A percentile compares a stretch with the other conserved stretches of the same genome.
Conservation (phyloP, 1,140 invertebrate species). For the Megathymus violae region DNA sequence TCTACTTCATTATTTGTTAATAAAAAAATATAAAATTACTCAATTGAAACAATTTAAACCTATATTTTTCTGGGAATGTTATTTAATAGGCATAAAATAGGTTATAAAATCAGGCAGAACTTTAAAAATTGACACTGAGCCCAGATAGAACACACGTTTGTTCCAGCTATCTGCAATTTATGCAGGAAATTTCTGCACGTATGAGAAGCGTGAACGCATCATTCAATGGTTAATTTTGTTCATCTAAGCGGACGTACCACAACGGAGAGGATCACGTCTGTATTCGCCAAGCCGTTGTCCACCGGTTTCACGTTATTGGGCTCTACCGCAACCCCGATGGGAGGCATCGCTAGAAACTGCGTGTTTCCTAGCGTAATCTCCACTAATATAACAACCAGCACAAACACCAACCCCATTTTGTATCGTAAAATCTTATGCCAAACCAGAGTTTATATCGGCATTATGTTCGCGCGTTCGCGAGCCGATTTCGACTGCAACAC, state of each 20-base stretch:
- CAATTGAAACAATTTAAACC: too few relatives aligned
- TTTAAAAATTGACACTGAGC: too few relatives aligned
- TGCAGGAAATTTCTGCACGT: constrained; percentile 40
- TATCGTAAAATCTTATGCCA: constrained; percentile 30
- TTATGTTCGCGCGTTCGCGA: constrained; percentile 67
- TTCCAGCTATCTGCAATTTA: constrained; percentile 34
- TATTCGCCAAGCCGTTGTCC: constrained; percentile 50
- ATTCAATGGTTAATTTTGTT: constrained; percentile 30
- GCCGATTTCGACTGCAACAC: constrained; percentile 70
- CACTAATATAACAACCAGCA: constrained; percentile 46
- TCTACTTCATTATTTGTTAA: too few relatives aligned
- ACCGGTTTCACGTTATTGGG: constrained; percentile 41
- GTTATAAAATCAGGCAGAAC: too few relatives aligned
- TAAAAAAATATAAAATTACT: too few relatives aligned
- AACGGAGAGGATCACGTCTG: constrained; percentile 62
- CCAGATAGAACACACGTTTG: too few relatives aligned
- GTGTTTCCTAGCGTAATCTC: constrained; percentile 38
- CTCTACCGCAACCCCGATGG: constrained; percentile 35
- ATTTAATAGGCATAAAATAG: too few relatives aligned
- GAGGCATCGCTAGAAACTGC: constrained; percentile 17
- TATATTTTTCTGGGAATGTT: too few relatives aligned
- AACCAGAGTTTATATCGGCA: constrained; percentile 43
- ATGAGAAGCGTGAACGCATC: constrained; percentile 36
- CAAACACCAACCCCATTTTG: constrained; percentile 48
- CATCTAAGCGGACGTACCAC: constrained; percentile 58